Conservation (phyloP, 2,797 vertebrate species). For the Taeniopygia guttata region DNA sequence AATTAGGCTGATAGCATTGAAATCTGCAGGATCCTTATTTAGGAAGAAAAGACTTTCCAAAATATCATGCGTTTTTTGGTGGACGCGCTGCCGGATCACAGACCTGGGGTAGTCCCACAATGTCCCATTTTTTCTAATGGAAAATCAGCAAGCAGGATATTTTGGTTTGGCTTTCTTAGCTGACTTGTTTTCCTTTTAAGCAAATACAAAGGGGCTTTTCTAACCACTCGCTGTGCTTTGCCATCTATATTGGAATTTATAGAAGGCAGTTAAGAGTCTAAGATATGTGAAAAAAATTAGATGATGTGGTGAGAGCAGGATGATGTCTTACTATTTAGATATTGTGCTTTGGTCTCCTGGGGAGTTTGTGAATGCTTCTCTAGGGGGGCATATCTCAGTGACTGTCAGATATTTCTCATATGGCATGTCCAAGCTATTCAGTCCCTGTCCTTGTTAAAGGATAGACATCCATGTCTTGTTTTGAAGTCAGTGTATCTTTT, state of each 20-base stretch:
- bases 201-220: neutral
- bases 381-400: neutral
- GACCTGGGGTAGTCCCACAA: neutral
- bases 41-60: neutral
- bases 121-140: neutral
- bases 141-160: neutral
- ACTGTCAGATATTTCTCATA: neutral
- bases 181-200: neutral
- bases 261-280: neutral
- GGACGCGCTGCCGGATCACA: neutral
- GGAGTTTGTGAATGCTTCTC: neutral
- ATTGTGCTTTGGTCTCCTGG: neutral
- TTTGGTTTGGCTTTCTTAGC: neutral
- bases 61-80: neutral
- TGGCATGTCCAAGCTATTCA: neutral
- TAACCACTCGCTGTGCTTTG: neutral
- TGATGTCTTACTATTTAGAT: neutral
- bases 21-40: neutral
- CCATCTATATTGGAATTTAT: neutral
- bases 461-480: neutral
- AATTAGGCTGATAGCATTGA: neutral
- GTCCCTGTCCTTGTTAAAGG: neutral
- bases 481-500: neutral
- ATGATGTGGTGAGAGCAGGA: neutral
- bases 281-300: neutral